Conservation (phyloP, 2,113 vertebrate species). For the Salminus brasiliensis region DNA sequence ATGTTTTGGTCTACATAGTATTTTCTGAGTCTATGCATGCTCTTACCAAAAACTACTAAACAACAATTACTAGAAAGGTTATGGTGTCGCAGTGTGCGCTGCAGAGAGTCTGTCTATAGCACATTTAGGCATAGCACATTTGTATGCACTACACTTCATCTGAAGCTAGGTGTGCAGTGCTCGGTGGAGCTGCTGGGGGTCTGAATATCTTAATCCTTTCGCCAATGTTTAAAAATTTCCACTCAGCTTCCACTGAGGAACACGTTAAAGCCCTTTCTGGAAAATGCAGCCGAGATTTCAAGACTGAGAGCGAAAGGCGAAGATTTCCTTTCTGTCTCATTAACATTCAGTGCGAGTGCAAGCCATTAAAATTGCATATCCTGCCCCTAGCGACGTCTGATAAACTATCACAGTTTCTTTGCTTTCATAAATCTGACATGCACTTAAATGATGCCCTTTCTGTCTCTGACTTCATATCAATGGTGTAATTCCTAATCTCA, state of each 20-base stretch:
- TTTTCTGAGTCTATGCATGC: too few relatives aligned
- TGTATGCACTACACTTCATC: background rate
- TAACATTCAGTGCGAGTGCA: constrained; percentile 45
- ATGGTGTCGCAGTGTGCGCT: background rate
- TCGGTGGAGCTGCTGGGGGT: background rate
- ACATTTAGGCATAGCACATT: background rate
- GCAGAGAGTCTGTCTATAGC: background rate
- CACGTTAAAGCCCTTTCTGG: background rate
- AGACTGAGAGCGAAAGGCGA: background rate
- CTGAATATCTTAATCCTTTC: background rate
- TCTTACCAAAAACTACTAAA: too few relatives aligned
- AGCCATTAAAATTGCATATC: constrained; percentile 55
- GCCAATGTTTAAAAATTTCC: background rate
- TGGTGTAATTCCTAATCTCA: constrained; percentile 33
- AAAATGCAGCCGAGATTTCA: constrained; percentile 10
- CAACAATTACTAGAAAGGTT: too few relatives aligned
- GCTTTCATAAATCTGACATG: constrained; percentile 57
- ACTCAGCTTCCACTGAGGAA: background rate
- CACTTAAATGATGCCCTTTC: constrained; percentile 42
- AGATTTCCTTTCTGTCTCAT: constrained; percentile 40
- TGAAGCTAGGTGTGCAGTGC: background rate
- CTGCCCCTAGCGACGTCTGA: constrained; percentile 48
- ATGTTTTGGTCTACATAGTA: too few relatives aligned
- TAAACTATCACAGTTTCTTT: constrained; percentile 50
- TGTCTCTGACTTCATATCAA: constrained; percentile 29